phyloP scores from a whole-genome alignment of 30 jellyfish, hydroid and myxozoan species.

The Hydra vulgaris region DNA sequence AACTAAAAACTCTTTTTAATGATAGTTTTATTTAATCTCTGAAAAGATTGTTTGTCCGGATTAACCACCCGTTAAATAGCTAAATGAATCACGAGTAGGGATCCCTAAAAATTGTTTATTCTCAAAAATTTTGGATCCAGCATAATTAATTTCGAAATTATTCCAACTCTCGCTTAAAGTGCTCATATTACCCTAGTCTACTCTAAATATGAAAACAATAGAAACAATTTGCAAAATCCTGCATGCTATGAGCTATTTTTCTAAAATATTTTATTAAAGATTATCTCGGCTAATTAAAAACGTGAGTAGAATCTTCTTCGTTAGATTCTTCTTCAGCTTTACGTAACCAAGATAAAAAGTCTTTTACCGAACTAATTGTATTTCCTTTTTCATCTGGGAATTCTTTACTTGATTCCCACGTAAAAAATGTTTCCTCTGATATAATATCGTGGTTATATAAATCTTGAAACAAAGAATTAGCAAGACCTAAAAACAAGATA shows the following conservation, averaged over 20 bases:
- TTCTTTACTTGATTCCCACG: slow-evolving; percentile 54
- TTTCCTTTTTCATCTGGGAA: slow-evolving; percentile 59
- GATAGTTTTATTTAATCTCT: too few relatives aligned
- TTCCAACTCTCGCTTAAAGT: too few relatives aligned
- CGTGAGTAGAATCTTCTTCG: slow-evolving; percentile 20
- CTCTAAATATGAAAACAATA: background rate
- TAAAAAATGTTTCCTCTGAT: slow-evolving; percentile 33
- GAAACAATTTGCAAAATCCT: background rate
- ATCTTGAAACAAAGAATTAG: slow-evolving; percentile 34
- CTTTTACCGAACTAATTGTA: slow-evolving; percentile 42
- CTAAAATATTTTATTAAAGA: background rate
- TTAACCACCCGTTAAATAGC: too few relatives aligned
- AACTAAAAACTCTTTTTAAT: too few relatives aligned
- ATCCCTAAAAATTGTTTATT: too few relatives aligned
- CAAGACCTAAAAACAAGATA: slow-evolving; percentile 29
- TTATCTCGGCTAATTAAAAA: background rate
- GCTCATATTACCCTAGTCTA: too few relatives aligned
- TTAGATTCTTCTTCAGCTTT: slow-evolving; percentile 37
- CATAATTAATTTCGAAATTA: too few relatives aligned
- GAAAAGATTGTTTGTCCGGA: too few relatives aligned
- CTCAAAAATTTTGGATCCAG: too few relatives aligned
- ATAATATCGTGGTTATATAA: slow-evolving; percentile 50
- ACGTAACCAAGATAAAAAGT: slow-evolving; percentile 50
- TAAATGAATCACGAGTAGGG: too few relatives aligned
- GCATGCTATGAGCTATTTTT: background rate